Evolutionary conservation across 2,888 invertebrate species (phyloP), one percentile per base, ranked within the genome.

Genomic region (Hoplodrina blanda): DNA sequence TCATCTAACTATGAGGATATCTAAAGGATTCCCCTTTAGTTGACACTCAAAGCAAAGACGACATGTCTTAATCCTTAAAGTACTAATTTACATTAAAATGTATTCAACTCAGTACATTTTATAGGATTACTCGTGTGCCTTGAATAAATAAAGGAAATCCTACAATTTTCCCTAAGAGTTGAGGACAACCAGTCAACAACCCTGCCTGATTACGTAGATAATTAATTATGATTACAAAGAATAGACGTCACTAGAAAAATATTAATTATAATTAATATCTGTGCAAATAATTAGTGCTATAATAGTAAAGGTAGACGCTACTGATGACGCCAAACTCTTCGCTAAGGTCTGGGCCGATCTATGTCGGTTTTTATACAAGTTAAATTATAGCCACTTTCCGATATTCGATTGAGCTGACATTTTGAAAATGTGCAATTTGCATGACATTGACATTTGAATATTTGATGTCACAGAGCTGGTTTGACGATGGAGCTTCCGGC

Each of bases 131-230:
- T 30, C 6, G 61, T 69, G 57, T 57, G 73, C 57, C 71, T 70
- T 76, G 70, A 61, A 77, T 62, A 57, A 49, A 41, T 53, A 17
- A 49, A 52, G 55, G 5, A 46, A 49, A 52, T 25, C 13, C 1
- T 50, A 57, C 13, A 19, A 54, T 77, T 74, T 70, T 74, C 62
- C 78, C 11, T 20, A 57, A 74, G 44, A 53, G 11, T 49, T 33
- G 49, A 69, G 62, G 57, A 52, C 33, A 44, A 33, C 57, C 25
- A 70, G 57, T 52, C 41, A 44, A 33, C 57, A 33, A 70, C 52
- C 57, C 78, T 44, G 15, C 19, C n/a, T 13, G 13, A 20, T 17
- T 17, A 20, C 41, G 3, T 13, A 41, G 10, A 49, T 57, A 8
- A 53, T 37, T 10, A 25, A 75, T 66, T 15, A 8, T 53, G 33